These are phyloP conservation scores for Ifrita kowaldi DNA, from an alignment of 2,113 vertebrate species.

Conservation along the genomic window DNA sequence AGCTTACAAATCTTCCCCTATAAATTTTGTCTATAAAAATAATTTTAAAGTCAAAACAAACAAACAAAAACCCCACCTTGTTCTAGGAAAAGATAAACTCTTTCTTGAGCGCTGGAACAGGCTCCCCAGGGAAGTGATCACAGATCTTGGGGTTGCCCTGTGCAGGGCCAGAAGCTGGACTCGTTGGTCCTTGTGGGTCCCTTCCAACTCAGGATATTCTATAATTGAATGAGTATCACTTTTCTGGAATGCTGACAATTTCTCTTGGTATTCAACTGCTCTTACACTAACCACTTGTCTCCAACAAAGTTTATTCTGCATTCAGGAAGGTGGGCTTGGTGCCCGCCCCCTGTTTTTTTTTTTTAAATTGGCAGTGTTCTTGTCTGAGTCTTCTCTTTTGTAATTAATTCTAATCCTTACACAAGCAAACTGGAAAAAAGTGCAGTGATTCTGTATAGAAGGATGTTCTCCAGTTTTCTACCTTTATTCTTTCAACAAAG, in stretches of 20 bases:
- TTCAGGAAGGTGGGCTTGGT: not conserved
- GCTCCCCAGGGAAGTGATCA: not conserved
- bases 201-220: not conserved
- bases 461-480: not conserved
- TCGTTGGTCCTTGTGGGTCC: not conserved
- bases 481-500: not conserved
- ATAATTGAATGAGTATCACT: not conserved
- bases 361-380: not conserved
- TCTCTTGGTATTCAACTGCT: not conserved
- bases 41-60: not conserved
- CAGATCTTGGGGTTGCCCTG: not conserved
- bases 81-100: not conserved
- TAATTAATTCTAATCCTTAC: not conserved
- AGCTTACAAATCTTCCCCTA: not conserved
- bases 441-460: not conserved
- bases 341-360: accelerated
- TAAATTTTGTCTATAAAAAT: not conserved
- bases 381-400: not conserved
- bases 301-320: not conserved
- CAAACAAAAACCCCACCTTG: not conserved
- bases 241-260: not conserved
- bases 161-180: not conserved
- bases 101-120: not conserved
- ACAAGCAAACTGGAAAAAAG: not conserved
- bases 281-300: not conserved